Evolutionary conservation across 2,797 vertebrate genomes (phyloP).

Genomic region (Phrynocephalus guinanensis): DNA sequence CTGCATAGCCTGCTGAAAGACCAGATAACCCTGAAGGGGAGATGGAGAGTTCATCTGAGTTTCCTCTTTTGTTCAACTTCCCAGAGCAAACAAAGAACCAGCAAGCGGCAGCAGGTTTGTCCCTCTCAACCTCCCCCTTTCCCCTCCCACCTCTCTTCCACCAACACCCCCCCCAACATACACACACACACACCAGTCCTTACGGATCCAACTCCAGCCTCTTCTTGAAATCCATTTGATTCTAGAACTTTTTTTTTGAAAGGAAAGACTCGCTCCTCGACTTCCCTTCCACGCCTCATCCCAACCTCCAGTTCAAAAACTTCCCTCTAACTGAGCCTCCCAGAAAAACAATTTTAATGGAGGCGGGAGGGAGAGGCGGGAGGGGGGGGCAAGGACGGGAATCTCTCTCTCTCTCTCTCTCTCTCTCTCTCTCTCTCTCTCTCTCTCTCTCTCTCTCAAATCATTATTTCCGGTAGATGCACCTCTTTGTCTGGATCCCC

Average conservation of each 20-base stretch:
- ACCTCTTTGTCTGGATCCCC: slow-evolving; percentile 83
- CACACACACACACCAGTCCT: slow-evolving; percentile 35
- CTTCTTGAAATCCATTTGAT: slow-evolving; percentile 40
- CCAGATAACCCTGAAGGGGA: slow-evolving; percentile 66
- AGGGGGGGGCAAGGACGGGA: slow-evolving; percentile 29
- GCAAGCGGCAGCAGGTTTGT: slow-evolving; percentile 82
- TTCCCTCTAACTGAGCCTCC: slow-evolving; percentile 68
- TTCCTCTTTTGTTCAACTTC: slow-evolving; percentile 85
- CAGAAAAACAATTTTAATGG: slow-evolving; percentile 57
- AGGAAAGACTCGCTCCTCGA: not conserved
- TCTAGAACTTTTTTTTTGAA: slow-evolving; percentile 56
- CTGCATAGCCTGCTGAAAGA: slow-evolving; percentile 60
- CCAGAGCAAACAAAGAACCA: slow-evolving; percentile 84
- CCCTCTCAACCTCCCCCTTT: slow-evolving; percentile 66
- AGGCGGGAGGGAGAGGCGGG: slow-evolving; percentile 11
- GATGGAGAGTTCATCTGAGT: slow-evolving; percentile 83
- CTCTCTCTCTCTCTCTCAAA: slow-evolving; percentile 68
- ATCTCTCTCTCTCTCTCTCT: slow-evolving; percentile 57
- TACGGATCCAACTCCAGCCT: slow-evolving; percentile 57
- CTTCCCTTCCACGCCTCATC: slow-evolving; percentile 13
- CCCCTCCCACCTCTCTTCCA: slow-evolving; percentile 38
- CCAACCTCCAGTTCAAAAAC: slow-evolving; percentile 57
- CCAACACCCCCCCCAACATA: slow-evolving; percentile 62
- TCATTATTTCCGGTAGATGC: slow-evolving; percentile 80
- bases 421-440: slow-evolving; percentile 69